phyloP scores from a whole-genome alignment of 2,113 vertebrate species.

The Gymnogyps californianus region DNA sequence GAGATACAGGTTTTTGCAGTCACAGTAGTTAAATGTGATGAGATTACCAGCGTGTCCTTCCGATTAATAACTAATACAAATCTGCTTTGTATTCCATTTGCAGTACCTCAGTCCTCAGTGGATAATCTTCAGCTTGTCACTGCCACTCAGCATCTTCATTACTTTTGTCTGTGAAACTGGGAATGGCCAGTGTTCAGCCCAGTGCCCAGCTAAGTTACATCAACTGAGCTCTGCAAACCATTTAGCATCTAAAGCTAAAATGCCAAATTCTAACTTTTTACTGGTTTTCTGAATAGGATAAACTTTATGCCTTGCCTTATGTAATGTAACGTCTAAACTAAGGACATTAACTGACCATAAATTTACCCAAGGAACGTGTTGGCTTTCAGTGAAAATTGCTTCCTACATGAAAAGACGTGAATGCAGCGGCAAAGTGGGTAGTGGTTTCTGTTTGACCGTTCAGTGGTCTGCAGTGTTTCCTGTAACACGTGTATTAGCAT shows the following conservation, averaged over 20 bases:
- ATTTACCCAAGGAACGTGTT: not conserved
- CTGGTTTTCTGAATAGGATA: not conserved
- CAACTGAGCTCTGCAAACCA: not conserved
- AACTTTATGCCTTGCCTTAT: not conserved
- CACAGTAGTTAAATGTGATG: not conserved
- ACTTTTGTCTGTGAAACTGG: constrained; percentile 53
- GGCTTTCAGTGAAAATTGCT: not conserved
- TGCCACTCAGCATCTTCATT: constrained; percentile 78
- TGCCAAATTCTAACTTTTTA: not conserved
- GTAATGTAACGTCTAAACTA: not conserved
- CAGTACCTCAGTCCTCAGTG: constrained; percentile 50
- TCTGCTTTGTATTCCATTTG: constrained; percentile 51
- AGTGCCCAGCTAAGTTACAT: not conserved
- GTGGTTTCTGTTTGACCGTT: not conserved
- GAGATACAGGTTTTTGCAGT: not conserved
- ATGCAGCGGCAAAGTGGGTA: not conserved
- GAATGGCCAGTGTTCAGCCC: not conserved
- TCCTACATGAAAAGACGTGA: not conserved
- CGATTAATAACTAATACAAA: constrained; percentile 2
- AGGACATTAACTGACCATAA: not conserved
- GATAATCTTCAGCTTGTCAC: constrained; percentile 70
- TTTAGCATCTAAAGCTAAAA: not conserved
- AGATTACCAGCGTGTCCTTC: not conserved
- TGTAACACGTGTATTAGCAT: fast-evolving
- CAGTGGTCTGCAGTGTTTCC: not conserved